Conservation (phyloP, 2,888 invertebrate species). For the Furcula furcula region DNA sequence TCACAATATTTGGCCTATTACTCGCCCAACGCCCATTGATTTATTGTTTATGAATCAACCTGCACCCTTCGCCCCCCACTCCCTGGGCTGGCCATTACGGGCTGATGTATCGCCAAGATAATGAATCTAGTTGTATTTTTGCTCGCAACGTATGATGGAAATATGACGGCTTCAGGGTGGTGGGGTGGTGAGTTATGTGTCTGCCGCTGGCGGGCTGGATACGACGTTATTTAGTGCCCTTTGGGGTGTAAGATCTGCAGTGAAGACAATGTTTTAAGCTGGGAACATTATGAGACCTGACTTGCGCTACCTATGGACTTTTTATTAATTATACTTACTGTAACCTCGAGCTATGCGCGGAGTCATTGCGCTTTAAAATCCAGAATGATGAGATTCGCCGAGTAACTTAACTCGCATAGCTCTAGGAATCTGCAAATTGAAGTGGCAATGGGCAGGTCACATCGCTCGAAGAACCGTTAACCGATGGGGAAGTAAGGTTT, state of each 20-base stretch:
- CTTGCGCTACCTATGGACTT: too few species aligned
- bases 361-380: too few species aligned
- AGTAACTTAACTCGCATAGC: too few species aligned
- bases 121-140: conserved; percentile 78
- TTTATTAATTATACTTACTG: too few species aligned
- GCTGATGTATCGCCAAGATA: conserved; percentile 74
- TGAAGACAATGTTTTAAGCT: conserved; percentile 3
- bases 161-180: conserved; percentile 59
- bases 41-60: conserved; percentile 80
- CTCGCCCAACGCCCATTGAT: conserved; percentile 70
- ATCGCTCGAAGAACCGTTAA: too few species aligned
- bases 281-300: too few species aligned
- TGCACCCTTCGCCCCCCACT: conserved; percentile 25
- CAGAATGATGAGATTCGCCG: too few species aligned
- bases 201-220: conserved; percentile 27
- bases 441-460: too few species aligned
- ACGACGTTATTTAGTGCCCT: conserved; percentile 3
- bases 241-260: conserved; percentile 5
- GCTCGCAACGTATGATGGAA: conserved; percentile 70
- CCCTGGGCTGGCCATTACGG: conserved; percentile 52
- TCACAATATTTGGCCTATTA: conserved; percentile 75
- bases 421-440: too few species aligned
- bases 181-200: conserved; percentile 37
- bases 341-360: too few species aligned
- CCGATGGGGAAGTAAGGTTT: too few species aligned